Base-by-base conservation (phyloP, 53 echinoderm and acorn worm species). In the Stichopus horrens region DNA sequence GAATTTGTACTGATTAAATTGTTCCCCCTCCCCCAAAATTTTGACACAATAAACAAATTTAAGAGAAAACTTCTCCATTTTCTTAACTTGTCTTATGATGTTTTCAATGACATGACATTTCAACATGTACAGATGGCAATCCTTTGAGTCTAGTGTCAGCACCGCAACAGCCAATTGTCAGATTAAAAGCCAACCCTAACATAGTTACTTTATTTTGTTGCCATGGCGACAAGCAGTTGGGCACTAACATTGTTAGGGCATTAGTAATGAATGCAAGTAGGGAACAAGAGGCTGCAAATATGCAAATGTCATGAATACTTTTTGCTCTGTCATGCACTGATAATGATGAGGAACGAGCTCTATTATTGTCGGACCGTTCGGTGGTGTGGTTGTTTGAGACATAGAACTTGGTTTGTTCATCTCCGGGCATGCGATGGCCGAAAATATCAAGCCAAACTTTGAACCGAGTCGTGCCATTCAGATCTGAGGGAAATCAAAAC, bases 401-500 rank as follows among this genome's bases (percentile, higher is more conserved):
- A 57, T 80, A 80, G 58, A 80, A 80, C 80, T 55, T 80, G 21
- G 80, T 18, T 55, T 57, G 54, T 56, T 56, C 80, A 13, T 80
- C 58, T 57, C 56, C 56, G 54, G 80, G 80, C 80, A 80, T 80
- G 80, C 80, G 80, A 57, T 55, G 80, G 56, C 55, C 53, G 58
- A 80, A 13, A 5, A 57, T n/a, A 21, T 80, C 80, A n/a, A 80
- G 22, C 80, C 80, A 80, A n/a, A 80, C 20, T 55, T 80, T 80
- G 56, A 20, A 21, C 58, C 80, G 19, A 55, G 54, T 80, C 9
- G 16, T n/a, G 56, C 55, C 80, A 19, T 71, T 5, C 71, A 80
- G 80, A 80, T 80, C 80, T 80, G 80, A 16, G 56, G 80, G 80
- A 21, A 80, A 55, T 55, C 56, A 80, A 80, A 80, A 80, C 80